Conservation (phyloP, 2,888 invertebrate genomes). For the Lysandra coridon region DNA sequence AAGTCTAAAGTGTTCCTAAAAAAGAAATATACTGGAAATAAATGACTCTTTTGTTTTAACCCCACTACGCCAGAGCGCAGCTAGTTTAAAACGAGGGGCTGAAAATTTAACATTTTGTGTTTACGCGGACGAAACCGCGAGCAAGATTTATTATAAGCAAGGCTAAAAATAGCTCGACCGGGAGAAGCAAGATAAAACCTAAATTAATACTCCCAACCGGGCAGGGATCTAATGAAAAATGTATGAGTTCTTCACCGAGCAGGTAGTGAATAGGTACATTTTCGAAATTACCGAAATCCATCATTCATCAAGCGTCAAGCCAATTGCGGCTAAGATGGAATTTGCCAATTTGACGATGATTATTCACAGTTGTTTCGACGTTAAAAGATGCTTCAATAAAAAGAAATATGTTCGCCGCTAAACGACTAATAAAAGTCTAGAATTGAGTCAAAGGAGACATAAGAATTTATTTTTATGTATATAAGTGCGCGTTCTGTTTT, state of each 20-base stretch:
- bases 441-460: not conserved
- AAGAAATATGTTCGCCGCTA: not conserved
- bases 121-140: not conserved
- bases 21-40: too few species aligned
- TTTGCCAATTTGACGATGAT: not conserved
- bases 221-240: not conserved
- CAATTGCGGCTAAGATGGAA: not conserved
- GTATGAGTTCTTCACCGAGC: not conserved
- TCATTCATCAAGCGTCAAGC: not conserved
- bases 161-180: not conserved
- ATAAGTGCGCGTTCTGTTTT: not conserved
- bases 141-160: constrained; percentile 17
- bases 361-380: not conserved
- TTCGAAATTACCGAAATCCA: not conserved
- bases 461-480: not conserved
- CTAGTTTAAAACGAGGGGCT: not conserved
- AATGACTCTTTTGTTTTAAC: too few species aligned
- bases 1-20: too few species aligned
- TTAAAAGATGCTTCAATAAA: not conserved
- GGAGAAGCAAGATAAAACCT: not conserved
- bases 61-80: too few species aligned
- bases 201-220: constrained; percentile 4
- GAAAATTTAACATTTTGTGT: not conserved
- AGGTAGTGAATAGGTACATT: not conserved
- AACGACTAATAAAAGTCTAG: not conserved